Percentiles rank a stretch among this genome's conserved stretches.
These are phyloP conservation scores for Drosophila kambysellisi DNA, from an alignment of 2,888 invertebrate species.

Conservation along the genomic window DNA sequence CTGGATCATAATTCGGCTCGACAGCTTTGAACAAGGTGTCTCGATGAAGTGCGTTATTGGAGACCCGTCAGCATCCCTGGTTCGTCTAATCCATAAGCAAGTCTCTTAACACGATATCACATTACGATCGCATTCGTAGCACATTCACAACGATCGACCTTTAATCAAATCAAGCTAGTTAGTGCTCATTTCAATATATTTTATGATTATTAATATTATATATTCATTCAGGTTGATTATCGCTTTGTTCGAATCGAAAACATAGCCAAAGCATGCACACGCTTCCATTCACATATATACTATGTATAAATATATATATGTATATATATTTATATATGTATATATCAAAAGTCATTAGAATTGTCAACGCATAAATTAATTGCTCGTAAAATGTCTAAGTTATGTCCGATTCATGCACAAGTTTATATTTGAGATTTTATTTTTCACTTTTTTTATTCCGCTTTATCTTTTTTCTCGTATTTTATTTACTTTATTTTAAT, in stretches of 20 bases:
- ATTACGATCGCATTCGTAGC: constrained; percentile 56
- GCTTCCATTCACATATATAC: constrained; percentile 36
- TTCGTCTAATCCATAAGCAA: constrained; percentile 25
- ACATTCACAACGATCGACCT: constrained; percentile 48
- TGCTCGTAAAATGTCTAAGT: constrained; percentile 81
- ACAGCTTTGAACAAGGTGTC: constrained; percentile 30
- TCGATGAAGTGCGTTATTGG: constrained; percentile 20
- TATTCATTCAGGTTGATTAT: constrained; percentile 72
- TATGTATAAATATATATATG: constrained; percentile 3
- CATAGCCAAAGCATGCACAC: constrained; percentile 43
- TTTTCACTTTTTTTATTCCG: constrained; percentile 8
- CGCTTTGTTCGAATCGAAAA: constrained; percentile 65
- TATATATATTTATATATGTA: constrained; percentile 7
- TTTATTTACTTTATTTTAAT: constrained; percentile 43
- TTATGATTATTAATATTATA: constrained; percentile 78
- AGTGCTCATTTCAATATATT: constrained; percentile 72
- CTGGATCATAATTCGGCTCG: constrained; percentile 27
- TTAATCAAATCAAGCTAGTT: constrained; percentile 76
- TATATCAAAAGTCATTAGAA: constrained; percentile 81
- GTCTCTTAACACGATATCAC: constrained; percentile 73
- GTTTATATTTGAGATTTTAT: constrained; percentile 24
- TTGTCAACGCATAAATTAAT: constrained; percentile 84
- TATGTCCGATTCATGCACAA: constrained; percentile 69
- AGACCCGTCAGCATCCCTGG: constrained; percentile 30
- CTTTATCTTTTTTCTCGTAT: constrained; percentile 21